phyloP scores from a whole-genome alignment of 2,797 vertebrate genomes.

The Chaetodon trifasciatus region DNA sequence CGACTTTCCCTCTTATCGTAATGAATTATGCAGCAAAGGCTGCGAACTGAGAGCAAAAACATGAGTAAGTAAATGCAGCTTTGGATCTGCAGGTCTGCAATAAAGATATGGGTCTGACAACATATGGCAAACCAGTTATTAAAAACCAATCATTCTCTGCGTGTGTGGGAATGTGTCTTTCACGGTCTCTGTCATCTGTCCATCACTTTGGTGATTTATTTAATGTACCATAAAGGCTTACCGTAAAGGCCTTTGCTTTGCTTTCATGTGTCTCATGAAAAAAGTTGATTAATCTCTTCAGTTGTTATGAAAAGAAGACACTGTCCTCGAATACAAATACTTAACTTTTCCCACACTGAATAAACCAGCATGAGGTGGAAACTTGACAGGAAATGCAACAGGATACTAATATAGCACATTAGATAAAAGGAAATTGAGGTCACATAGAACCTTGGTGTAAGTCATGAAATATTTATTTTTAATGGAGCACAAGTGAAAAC shows the following conservation, averaged over 20 bases:
- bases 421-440: conserved; percentile 3
- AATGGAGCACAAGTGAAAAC: background rate
- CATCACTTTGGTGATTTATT: background rate
- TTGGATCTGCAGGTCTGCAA: conserved; percentile 2
- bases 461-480: conserved; percentile 14
- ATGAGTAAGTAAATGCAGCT: background rate
- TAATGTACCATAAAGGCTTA: background rate
- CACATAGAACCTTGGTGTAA: background rate
- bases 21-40: conserved; percentile 25
- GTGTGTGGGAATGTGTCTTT: background rate
- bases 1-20: background rate
- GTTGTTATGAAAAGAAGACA: background rate
- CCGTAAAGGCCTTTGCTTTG: too few species aligned
- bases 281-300: conserved; percentile 4
- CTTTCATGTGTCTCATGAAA: background rate
- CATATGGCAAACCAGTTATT: background rate
- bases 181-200: conserved; percentile 4
- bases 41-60: background rate
- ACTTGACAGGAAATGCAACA: background rate
- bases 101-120: conserved; percentile 1
- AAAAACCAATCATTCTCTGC: conserved; percentile 9
- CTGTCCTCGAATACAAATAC: background rate
- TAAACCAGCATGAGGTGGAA: background rate
- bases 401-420: background rate
- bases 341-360: background rate